Percentiles rank a stretch among this genome's conserved stretches.
These are phyloP conservation scores for Catostomus latipinnis DNA, from an alignment of 2,797 vertebrate species.

Conservation along the genomic window DNA sequence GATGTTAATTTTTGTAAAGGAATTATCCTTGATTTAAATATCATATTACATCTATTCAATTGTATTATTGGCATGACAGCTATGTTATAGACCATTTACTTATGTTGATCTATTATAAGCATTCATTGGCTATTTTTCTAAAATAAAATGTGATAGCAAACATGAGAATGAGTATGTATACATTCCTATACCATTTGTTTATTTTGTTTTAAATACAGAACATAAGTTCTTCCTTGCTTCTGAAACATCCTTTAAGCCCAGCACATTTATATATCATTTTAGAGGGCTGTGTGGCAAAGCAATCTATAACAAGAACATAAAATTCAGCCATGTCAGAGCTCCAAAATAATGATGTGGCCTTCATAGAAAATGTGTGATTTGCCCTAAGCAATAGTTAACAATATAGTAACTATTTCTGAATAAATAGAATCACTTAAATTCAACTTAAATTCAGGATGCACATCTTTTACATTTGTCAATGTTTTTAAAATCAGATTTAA, in stretches of 20 bases:
- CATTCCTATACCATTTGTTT: neutral
- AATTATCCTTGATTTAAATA: neutral
- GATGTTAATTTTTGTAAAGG: neutral
- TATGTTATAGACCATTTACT: neutral
- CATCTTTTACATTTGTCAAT: too few species aligned
- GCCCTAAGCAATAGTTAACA: neutral
- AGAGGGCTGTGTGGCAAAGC: conserved; percentile 14
- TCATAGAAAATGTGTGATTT: conserved; percentile 8
- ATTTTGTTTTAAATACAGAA: neutral
- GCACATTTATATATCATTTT: conserved; percentile 1
- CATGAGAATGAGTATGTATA: neutral
- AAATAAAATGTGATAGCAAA: neutral
- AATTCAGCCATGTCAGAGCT: conserved; percentile 48
- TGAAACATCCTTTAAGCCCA: conserved; percentile 20
- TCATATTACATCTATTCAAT: neutral
- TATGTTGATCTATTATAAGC: neutral
- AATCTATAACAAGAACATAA: conserved; percentile 16
- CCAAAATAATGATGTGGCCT: conserved; percentile 3
- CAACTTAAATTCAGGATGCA: too few species aligned
- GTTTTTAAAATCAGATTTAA: too few species aligned
- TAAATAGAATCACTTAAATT: too few species aligned
- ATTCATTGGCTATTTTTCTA: neutral
- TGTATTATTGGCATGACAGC: neutral
- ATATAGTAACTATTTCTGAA: too few species aligned
- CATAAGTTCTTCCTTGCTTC: neutral